phyloP scores from a whole-genome alignment of 2,888 invertebrate species.

The Drosophila niveifrons region DNA sequence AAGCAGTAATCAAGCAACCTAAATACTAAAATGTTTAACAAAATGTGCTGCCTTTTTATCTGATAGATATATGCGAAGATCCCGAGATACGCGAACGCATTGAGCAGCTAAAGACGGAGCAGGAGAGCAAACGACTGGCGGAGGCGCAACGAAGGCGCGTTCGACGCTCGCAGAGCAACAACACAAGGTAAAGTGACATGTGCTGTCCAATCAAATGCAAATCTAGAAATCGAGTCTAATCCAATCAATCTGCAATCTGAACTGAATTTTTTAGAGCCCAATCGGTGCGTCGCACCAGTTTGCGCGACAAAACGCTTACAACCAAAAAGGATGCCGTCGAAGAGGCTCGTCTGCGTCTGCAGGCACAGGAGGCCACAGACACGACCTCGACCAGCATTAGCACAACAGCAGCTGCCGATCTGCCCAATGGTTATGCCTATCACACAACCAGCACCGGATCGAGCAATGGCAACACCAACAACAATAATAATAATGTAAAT shows the following conservation, averaged over 20 bases:
- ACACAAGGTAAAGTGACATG: slow-evolving; percentile 84
- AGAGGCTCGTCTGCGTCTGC: slow-evolving; percentile 92
- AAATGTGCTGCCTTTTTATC: neutral
- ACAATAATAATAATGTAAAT: slow-evolving; percentile 53
- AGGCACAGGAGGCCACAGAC: slow-evolving; percentile 87
- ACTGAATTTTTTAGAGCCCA: slow-evolving; percentile 89
- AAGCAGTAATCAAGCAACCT: slow-evolving; percentile 62
- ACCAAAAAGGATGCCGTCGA: slow-evolving; percentile 97
- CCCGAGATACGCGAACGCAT: slow-evolving; percentile 96
- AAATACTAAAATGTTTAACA: neutral
- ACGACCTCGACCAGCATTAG: slow-evolving; percentile 54
- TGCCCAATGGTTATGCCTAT: slow-evolving; percentile 69
- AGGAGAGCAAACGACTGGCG: slow-evolving; percentile 90
- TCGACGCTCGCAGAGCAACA: slow-evolving; percentile 90
- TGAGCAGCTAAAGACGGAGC: slow-evolving; percentile 94
- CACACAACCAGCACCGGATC: slow-evolving; percentile 46
- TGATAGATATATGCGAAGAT: slow-evolving; percentile 97
- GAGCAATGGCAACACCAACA: slow-evolving; percentile 45
- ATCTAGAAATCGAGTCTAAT: neutral
- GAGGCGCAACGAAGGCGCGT: slow-evolving; percentile 88
- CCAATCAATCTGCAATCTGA: no score
- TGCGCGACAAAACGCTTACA: slow-evolving; percentile 96
- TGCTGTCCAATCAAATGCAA: neutral
- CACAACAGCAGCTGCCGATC: slow-evolving; percentile 42
- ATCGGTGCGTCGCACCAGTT: slow-evolving; percentile 96